A percentile compares a stretch with the other conserved stretches of the same genome.
Conservation (phyloP, 2,888 invertebrate species). For the Tetragonula carbonaria region DNA sequence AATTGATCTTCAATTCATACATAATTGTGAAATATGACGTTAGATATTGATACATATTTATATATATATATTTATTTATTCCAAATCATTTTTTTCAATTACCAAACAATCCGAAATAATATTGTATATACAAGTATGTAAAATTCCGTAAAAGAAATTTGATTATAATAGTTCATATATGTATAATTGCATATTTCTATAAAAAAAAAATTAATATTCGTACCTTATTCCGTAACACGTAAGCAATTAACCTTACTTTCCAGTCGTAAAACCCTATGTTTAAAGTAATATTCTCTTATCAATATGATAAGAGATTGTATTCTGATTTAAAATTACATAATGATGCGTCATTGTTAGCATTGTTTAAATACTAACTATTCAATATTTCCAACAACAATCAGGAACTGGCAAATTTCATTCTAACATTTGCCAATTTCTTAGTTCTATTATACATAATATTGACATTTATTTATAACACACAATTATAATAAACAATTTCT, state of each 20-base stretch:
- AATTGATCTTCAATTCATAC: background rate
- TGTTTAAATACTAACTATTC: background rate
- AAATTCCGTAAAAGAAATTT: background rate
- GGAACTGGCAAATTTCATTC: background rate
- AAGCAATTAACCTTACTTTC: conserved; percentile 42
- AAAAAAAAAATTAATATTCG: background rate
- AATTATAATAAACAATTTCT: conserved; percentile 44
- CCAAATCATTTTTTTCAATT: conserved; percentile 2
- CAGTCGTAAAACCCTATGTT: conserved; percentile 26
- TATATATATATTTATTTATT: background rate
- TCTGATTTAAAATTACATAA: conserved; percentile 63
- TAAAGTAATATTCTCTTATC: conserved; percentile 13
- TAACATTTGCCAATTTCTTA: background rate
- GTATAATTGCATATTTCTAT: background rate
- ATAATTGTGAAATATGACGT: background rate
- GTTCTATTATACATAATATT: background rate
- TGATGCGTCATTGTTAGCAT: conserved; percentile 43
- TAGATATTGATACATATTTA: background rate
- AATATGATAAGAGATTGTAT: conserved; percentile 16
- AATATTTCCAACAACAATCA: background rate
- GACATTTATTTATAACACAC: conserved; percentile 32
- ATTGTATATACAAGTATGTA: conserved; percentile 5
- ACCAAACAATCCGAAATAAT: conserved; percentile 9
- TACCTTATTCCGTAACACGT: conserved; percentile 42
- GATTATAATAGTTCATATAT: background rate